Percentiles rank a stretch among this genome's conserved stretches.
phyloP scores from a whole-genome alignment of 2,797 vertebrate genomes.

The Syngnathus rostellatus region DNA sequence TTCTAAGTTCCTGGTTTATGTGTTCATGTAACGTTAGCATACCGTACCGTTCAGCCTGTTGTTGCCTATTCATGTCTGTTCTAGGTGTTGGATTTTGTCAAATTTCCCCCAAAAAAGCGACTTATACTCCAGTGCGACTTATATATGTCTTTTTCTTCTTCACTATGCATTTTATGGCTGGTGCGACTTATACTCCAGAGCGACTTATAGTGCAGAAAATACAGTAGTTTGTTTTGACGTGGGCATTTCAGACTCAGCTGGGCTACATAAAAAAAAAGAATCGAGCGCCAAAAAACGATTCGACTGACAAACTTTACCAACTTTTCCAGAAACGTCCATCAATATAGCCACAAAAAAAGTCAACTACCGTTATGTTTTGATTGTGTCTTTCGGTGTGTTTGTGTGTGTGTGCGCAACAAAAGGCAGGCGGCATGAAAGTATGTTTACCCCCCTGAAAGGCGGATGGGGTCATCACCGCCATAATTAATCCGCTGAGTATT shows the following conservation, averaged over 20 bases:
- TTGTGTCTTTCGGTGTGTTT: background rate
- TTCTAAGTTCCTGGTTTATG: too few species aligned
- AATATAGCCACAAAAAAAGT: background rate
- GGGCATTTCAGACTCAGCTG: background rate
- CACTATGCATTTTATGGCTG: too few species aligned
- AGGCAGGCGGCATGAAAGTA: constrained; percentile 42
- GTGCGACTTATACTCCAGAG: too few species aligned
- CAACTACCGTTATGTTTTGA: background rate
- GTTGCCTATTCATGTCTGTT: too few species aligned
- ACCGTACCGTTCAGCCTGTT: too few species aligned
- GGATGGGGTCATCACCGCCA: constrained; percentile 49
- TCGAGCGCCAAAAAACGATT: background rate
- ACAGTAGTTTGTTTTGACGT: background rate
- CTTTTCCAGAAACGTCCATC: background rate
- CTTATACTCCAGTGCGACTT: too few species aligned
- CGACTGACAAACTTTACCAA: background rate
- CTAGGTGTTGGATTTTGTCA: too few species aligned
- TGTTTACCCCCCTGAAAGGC: constrained; percentile 42
- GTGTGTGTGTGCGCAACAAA: constrained; percentile 21
- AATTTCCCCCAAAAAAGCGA: too few species aligned
- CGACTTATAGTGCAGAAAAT: background rate
- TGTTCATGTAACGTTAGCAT: too few species aligned
- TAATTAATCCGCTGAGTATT: constrained; percentile 63
- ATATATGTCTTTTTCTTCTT: too few species aligned
- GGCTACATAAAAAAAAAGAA: background rate